Evolutionary conservation across 1,140 invertebrate species (phyloP).

Genomic region (Drepana arcuata): DNA sequence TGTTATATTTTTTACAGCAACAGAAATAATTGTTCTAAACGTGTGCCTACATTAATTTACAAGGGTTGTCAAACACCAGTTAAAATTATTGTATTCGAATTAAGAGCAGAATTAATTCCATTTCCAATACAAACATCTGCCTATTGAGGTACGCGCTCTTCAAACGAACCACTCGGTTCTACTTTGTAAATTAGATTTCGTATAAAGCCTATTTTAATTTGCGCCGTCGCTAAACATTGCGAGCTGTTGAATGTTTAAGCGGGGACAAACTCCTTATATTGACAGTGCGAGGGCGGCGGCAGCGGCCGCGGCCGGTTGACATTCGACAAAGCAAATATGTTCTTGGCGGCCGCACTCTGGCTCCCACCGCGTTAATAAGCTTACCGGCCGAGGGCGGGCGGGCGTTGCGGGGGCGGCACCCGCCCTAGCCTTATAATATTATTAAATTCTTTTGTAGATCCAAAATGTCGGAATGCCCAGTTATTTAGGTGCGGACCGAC

Average conservation of each 20-base stretch:
- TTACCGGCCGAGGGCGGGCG: slow-evolving; percentile 39
- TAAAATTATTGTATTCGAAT: too few species aligned
- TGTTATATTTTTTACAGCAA: too few species aligned
- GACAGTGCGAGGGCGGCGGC: slow-evolving; percentile 32
- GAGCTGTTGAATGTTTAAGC: slow-evolving; percentile 64
- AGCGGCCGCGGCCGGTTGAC: slow-evolving; percentile 42
- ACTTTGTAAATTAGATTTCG: slow-evolving; percentile 68
- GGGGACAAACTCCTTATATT: slow-evolving; percentile 49
- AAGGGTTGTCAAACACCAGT: too few species aligned
- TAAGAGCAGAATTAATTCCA: slow-evolving; percentile 61
- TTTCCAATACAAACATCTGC: slow-evolving; percentile 59
- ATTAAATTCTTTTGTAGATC: slow-evolving; percentile 64
- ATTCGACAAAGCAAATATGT: slow-evolving; percentile 59
- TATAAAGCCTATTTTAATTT: slow-evolving; percentile 71
- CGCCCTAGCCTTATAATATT: slow-evolving; percentile 33
- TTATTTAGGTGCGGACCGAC: slow-evolving; percentile 39
- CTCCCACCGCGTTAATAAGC: slow-evolving; percentile 55
- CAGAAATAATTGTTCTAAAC: too few species aligned
- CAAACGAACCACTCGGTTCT: slow-evolving; percentile 48
- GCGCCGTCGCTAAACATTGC: slow-evolving; percentile 59
- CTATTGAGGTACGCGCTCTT: slow-evolving; percentile 38
- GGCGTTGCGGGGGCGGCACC: slow-evolving; percentile 22
- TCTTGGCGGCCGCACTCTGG: slow-evolving; percentile 27
- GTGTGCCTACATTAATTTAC: too few species aligned
- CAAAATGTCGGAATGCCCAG: slow-evolving; percentile 31